Evolutionary conservation across 2,888 invertebrate species (phyloP).

Genomic region (Sisyra terminalis): DNA sequence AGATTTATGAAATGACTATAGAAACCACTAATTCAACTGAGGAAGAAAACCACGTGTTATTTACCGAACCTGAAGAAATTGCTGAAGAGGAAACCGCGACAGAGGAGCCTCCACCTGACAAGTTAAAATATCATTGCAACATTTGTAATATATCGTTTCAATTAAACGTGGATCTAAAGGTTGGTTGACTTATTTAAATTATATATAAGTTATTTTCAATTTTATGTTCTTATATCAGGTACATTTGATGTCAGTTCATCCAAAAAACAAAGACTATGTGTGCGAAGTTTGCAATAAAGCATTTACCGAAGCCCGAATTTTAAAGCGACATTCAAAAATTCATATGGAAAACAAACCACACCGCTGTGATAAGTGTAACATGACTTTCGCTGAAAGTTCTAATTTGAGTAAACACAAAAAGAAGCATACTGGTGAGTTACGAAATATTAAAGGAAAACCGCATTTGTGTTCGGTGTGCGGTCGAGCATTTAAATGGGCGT

Average conservation of each 20-base stretch:
- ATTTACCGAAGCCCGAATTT: slow-evolving; percentile 26
- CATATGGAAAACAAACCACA: slow-evolving; percentile 30
- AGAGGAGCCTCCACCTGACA: neutral
- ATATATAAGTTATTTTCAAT: neutral
- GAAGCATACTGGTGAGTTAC: slow-evolving; percentile 30
- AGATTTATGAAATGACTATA: slow-evolving; percentile 13
- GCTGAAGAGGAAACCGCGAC: slow-evolving; percentile 6
- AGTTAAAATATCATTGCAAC: slow-evolving; percentile 22
- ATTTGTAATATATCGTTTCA: slow-evolving; percentile 25
- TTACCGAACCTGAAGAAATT: slow-evolving; percentile 3
- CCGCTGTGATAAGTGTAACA: slow-evolving; percentile 29
- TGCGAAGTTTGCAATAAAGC: slow-evolving; percentile 27
- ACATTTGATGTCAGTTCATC: slow-evolving; percentile 26
- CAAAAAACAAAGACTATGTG: slow-evolving; percentile 23
- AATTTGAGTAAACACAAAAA: slow-evolving; percentile 31
- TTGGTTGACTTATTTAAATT: slow-evolving; percentile 11
- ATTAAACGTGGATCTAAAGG: slow-evolving; percentile 26
- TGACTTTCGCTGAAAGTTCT: slow-evolving; percentile 32
- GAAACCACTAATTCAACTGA: slow-evolving; percentile 4
- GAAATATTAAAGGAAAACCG: slow-evolving; percentile 27
- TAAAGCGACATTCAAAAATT: slow-evolving; percentile 29
- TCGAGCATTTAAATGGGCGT: slow-evolving; percentile 31
- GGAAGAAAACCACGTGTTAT: slow-evolving; percentile 10
- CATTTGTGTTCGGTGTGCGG: slow-evolving; percentile 31
- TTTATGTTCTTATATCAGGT: slow-evolving; percentile 16